Conservation (phyloP, 1,140 invertebrate genomes). For the Tetramorium parvispinum region DNA sequence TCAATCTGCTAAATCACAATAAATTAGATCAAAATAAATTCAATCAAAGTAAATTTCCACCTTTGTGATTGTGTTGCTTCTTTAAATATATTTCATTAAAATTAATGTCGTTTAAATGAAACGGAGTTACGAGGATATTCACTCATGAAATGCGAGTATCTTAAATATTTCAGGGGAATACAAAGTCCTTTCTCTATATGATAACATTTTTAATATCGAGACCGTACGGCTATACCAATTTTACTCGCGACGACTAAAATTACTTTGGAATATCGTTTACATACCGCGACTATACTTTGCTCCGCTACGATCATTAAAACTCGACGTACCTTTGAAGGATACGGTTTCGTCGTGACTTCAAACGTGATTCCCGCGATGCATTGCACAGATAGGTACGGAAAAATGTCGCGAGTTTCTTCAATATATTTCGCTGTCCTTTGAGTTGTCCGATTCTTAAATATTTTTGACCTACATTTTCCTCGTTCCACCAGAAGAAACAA, state of each 20-base stretch:
- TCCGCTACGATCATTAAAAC: conserved; percentile 54
- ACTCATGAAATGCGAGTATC: conserved; percentile 31
- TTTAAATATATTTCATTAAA: neutral
- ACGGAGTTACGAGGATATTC: neutral
- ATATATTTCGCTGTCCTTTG: conserved; percentile 39
- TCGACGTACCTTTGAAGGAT: conserved; percentile 45
- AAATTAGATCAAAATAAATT: neutral
- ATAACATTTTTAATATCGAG: conserved; percentile 36
- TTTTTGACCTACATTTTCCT: conserved; percentile 40
- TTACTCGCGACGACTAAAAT: conserved; percentile 52
- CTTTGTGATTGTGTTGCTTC: neutral
- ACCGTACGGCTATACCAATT: conserved; percentile 30
- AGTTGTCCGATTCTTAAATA: conserved; percentile 25
- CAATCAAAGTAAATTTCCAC: neutral
- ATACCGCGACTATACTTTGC: conserved; percentile 16
- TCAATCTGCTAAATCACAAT: neutral
- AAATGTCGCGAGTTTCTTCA: conserved; percentile 38
- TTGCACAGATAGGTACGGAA: conserved; percentile 16
- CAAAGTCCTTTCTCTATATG: conserved; percentile 12
- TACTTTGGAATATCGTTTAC: conserved; percentile 60
- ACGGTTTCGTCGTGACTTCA: conserved; percentile 41
- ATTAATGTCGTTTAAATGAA: neutral
- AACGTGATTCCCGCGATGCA: conserved; percentile 2
- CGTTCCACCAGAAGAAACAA: neutral
- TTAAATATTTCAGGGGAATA: conserved; percentile 5